Evolutionary conservation across 2,888 invertebrate genomes (phyloP), one percentile per base, ranked within the genome.

Genomic region (Drosophila macrospina): DNA sequence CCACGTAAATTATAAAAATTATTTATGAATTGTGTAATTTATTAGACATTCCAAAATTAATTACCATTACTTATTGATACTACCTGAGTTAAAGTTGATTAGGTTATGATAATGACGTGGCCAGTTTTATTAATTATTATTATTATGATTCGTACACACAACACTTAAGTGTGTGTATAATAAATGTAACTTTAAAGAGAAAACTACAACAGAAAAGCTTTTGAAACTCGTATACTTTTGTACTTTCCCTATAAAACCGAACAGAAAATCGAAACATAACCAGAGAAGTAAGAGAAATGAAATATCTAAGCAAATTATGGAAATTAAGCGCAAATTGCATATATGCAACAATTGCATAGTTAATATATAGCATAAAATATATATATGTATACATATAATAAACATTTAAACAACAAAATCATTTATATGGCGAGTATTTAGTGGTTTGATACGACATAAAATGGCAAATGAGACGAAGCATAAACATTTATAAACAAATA

Each of bases 211-310:
- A 57, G 66, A 83, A 86, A 81, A 88, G 73, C 84, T 81, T 84
- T 88, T 66, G 71, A 73, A 72, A 86, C 50, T 69, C 73, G 79
- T 84, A 86, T 87, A 89, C 85, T 88, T 88, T 89, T 89, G 89
- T 89, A 89, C 85, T 87, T 85, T 85, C 74, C 82, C 78, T 66
- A 76, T 66, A 64, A 78, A 80, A 74, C 69, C 56, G 57, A 70
- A 54, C 15, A 57, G 32, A 57, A 57, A 56, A 45, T 44, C 52
- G 44, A 65, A 50, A 67, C 57, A 64, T 37, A 44, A 67, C 54
- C 68, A 47, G 57, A 63, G 66, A 48, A 65, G 61, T 45, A 51
- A 41, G 57, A 63, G 55, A 26, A 24, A 37, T 68, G 28, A 30
- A 66, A 56, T 64, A 76, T 74, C 64, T 63, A 56, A 70, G 24